Conservation (phyloP, 2,113 vertebrate genomes). For the Noctilio leporinus region DNA sequence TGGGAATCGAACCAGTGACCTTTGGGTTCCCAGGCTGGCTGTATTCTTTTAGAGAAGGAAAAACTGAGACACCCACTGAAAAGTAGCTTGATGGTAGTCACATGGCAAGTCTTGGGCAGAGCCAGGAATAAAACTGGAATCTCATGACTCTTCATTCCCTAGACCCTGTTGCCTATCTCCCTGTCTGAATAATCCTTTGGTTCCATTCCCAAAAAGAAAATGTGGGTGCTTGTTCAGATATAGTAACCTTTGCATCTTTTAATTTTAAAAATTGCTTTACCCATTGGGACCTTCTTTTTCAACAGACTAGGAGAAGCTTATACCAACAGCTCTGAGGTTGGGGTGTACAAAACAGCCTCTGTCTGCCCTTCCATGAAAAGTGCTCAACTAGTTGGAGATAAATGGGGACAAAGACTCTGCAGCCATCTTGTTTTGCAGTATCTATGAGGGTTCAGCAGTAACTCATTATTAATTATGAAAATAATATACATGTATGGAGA, state of each 20-base stretch:
- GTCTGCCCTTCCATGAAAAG: background rate
- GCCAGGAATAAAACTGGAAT: slow-evolving; percentile 56
- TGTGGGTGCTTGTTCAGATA: slow-evolving; percentile 49
- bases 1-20: too few species aligned
- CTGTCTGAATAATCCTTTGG: slow-evolving; percentile 60
- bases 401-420: background rate
- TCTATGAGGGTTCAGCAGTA: background rate
- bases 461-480: slow-evolving; percentile 23
- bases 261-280: background rate
- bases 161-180: slow-evolving; percentile 13
- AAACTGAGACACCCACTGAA: background rate
- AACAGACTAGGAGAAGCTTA: background rate
- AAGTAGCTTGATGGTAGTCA: slow-evolving; percentile 38
- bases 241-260: slow-evolving; percentile 46
- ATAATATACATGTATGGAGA: background rate
- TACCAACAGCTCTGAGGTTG: background rate
- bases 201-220: slow-evolving; percentile 50
- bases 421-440: background rate
- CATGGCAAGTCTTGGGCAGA: slow-evolving; percentile 43
- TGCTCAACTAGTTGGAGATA: background rate
- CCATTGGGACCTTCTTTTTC: background rate
- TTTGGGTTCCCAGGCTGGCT: too few species aligned
- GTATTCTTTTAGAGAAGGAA: background rate
- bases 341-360: background rate
- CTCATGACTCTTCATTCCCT: slow-evolving; percentile 52